Evolutionary conservation across 2,797 vertebrate genomes (phyloP).

Genomic region (Danio aesculapii): DNA sequence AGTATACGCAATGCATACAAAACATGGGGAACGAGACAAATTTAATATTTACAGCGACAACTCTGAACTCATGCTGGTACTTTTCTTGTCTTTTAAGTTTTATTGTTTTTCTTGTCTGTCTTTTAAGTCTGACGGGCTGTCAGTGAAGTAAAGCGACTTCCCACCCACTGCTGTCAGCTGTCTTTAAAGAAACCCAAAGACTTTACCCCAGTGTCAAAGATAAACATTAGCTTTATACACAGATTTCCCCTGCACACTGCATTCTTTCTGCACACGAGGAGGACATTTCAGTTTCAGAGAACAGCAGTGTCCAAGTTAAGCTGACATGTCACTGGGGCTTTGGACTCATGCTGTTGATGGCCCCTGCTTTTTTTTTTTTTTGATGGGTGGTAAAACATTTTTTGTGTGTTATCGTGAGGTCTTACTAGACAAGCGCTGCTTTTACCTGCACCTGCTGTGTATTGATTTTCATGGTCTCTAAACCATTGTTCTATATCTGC

Average conservation of each 20-base stretch:
- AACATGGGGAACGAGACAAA: not conserved
- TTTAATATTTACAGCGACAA: not conserved
- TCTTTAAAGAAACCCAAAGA: slow-evolving; percentile 12
- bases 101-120: slow-evolving; percentile 9
- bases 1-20: no score
- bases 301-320: slow-evolving; percentile 57
- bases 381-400: slow-evolving; percentile 72
- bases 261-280: slow-evolving; percentile 4
- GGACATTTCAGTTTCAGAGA: slow-evolving; percentile 41
- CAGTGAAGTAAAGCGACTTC: slow-evolving; percentile 5
- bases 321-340: slow-evolving; percentile 67
- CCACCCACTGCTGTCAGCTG: slow-evolving; percentile 28
- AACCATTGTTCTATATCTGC: slow-evolving; percentile 46
- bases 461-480: slow-evolving; percentile 74
- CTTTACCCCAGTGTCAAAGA: slow-evolving; percentile 20
- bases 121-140: slow-evolving; percentile 4
- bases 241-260: not conserved
- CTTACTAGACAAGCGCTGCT: slow-evolving; percentile 72
- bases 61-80: not conserved
- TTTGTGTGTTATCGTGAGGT: slow-evolving; percentile 73
- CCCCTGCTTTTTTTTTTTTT: slow-evolving; percentile 74
- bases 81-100: slow-evolving; percentile 15
- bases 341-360: slow-evolving; percentile 74
- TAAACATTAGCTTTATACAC: slow-evolving; percentile 25
- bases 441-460: slow-evolving; percentile 74